Evolutionary conservation across 2,888 invertebrate genomes (phyloP), one percentile per base, ranked within the genome.

Genomic region (Antitype chi): DNA sequence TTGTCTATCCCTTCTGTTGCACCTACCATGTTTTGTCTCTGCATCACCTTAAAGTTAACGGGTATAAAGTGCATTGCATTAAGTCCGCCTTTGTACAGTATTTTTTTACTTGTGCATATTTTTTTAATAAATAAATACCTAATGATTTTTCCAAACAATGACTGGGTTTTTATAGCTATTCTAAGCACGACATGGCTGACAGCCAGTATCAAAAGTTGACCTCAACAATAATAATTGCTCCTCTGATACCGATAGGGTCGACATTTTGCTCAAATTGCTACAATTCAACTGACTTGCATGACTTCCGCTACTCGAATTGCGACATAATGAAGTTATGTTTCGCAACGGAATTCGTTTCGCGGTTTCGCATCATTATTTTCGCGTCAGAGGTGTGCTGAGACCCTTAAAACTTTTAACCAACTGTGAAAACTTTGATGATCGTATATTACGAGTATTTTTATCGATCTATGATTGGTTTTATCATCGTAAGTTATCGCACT

Each of bases 381-480:
- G 11, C 32, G 5, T 5, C 60, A 9, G 6, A 23, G 5, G 13
- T 20, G 32, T 20, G 60, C 49, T 49, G 17, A 17, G 17, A 17
- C 59, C 9, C 3, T 28, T 28, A 3, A 66, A 79, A 59, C 15
- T 38, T 52, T 47, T 53, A 38, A 66, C 38, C 20, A 25, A 38
- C 28, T 55, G 38, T 25, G 23, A 57, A 25, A 38, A 38, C 9
- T 43, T n/a, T 23, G 25, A 23, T 23, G 23, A 49, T 57, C 13
- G 38, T 69, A 28, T 64, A 60, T 28, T n/a, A 43, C 11, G 25
- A 25, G 57, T 52, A 32, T 32, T 69, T 43, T 66, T 38, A 69
- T 52, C 23, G 15, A 69, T 13, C 6, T 43, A 11, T 13, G 23
- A 64, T 78, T 32, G 69, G 60, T 77, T 77, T 71, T 52, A 49